A percentile compares a stretch with the other conserved stretches of the same genome.
Conservation (phyloP, 2,113 vertebrate genomes). For the Scomber japonicus region DNA sequence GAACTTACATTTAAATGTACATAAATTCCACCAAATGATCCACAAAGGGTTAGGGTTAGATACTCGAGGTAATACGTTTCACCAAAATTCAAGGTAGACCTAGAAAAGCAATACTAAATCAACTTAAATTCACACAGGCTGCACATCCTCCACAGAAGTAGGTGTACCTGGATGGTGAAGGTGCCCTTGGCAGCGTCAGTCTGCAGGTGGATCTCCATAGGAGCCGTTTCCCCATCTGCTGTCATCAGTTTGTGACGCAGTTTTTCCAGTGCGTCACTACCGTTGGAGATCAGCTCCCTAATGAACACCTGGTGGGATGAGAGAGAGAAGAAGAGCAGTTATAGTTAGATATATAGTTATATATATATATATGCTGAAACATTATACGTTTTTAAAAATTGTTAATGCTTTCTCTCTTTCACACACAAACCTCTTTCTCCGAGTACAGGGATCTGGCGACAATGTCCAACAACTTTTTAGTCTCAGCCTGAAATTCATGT, state of each 20-base stretch:
- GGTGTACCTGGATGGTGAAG: constrained; percentile 93
- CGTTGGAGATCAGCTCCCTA: constrained; percentile 95
- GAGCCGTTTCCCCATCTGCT: constrained; percentile 84
- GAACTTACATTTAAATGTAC: too few species aligned
- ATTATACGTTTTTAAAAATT: not conserved
- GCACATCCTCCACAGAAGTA: not conserved
- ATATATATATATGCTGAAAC: not conserved
- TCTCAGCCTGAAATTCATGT: constrained; percentile 98
- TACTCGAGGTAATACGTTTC: not conserved
- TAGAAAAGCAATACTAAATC: not conserved
- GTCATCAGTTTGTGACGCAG: constrained; percentile 90
- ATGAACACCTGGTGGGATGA: constrained; percentile 91
- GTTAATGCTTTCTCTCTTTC: rapidly evolving
- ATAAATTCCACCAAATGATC: too few species aligned
- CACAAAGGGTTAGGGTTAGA: too few species aligned
- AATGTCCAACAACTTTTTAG: constrained; percentile 96
- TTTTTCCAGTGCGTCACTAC: constrained; percentile 96
- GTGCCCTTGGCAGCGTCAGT: constrained; percentile 89
- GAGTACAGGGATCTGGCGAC: constrained; percentile 97
- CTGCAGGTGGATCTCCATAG: constrained; percentile 96
- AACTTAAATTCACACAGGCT: not conserved
- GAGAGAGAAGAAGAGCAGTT: not conserved
- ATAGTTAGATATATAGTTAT: too few species aligned
- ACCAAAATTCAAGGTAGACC: not conserved
- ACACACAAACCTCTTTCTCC: constrained; percentile 91